These are phyloP conservation scores for Graphium colonna DNA, from an alignment of 2,888 invertebrate genomes.

Conservation along the genomic window DNA sequence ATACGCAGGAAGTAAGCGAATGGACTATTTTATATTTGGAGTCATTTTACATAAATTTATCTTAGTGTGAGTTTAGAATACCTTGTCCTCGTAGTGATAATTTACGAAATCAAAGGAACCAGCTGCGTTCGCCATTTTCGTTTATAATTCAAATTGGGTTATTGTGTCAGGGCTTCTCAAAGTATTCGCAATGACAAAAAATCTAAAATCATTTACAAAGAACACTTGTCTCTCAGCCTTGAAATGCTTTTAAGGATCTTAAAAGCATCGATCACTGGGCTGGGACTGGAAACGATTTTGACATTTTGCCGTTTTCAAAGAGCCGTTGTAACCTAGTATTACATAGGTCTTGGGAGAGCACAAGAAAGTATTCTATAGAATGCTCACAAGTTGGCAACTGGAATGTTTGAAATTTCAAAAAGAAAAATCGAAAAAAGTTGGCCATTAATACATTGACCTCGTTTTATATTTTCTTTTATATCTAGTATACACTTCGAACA, in stretches of 20 bases:
- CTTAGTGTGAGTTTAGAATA: too few relatives aligned
- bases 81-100: too few relatives aligned
- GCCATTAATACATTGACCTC: too few relatives aligned
- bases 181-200: conserved; percentile 9
- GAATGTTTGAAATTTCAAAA: neutral
- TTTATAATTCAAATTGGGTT: conserved; percentile 28
- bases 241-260: too few relatives aligned
- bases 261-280: too few relatives aligned
- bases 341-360: neutral
- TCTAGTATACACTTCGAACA: too few relatives aligned
- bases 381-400: neutral
- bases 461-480: too few relatives aligned
- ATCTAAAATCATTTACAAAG: conserved; percentile 12
- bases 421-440: too few relatives aligned
- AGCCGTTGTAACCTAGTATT: neutral
- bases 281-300: too few relatives aligned
- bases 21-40: too few relatives aligned
- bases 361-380: neutral
- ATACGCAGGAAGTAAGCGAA: too few relatives aligned
- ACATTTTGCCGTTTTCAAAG: neutral
- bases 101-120: conserved; percentile 17
- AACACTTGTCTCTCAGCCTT: conserved; percentile 20
- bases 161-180: conserved; percentile 22
- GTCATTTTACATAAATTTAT: too few relatives aligned
- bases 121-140: conserved; percentile 20